phyloP scores from a whole-genome alignment of 2,888 invertebrate genomes.

The Ophioninae sp. region DNA sequence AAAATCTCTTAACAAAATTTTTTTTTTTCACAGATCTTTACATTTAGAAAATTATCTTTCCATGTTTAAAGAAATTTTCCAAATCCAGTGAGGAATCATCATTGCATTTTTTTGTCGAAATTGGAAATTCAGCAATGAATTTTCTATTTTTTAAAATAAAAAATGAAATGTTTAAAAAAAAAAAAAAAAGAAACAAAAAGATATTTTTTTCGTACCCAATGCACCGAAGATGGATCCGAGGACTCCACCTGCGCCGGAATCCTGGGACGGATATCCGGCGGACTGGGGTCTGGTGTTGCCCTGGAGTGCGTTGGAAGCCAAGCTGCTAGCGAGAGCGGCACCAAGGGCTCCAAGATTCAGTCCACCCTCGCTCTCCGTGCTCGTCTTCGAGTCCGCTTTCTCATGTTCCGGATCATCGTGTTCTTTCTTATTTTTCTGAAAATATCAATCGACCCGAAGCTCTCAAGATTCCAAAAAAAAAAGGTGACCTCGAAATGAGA shows the following conservation, averaged over 20 bases:
- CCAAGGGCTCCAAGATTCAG: constrained; percentile 75
- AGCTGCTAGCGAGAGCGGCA: constrained; percentile 76
- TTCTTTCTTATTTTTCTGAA: constrained; percentile 72
- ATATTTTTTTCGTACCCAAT: constrained; percentile 69
- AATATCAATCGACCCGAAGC: neutral
- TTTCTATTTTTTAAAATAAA: neutral
- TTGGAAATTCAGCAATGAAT: neutral
- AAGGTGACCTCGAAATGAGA: too few relatives aligned
- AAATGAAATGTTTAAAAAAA: neutral
- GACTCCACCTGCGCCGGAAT: constrained; percentile 70
- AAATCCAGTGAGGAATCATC: too few relatives aligned
- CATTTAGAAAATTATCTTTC: too few relatives aligned
- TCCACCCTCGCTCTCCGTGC: constrained; percentile 73
- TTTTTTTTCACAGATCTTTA: too few relatives aligned
- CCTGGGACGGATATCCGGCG: constrained; percentile 74
- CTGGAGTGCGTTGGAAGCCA: constrained; percentile 75
- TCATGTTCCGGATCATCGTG: constrained; percentile 71
- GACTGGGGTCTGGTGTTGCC: constrained; percentile 67
- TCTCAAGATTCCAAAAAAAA: neutral
- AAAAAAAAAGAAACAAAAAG: neutral
- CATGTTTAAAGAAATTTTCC: too few relatives aligned
- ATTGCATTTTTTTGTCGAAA: too few relatives aligned
- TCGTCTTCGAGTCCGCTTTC: constrained; percentile 72
- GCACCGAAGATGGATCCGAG: constrained; percentile 78
- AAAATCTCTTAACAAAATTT: too few relatives aligned